Base-by-base conservation (phyloP, 2,888 invertebrate species). In the Furcula furcula region DNA sequence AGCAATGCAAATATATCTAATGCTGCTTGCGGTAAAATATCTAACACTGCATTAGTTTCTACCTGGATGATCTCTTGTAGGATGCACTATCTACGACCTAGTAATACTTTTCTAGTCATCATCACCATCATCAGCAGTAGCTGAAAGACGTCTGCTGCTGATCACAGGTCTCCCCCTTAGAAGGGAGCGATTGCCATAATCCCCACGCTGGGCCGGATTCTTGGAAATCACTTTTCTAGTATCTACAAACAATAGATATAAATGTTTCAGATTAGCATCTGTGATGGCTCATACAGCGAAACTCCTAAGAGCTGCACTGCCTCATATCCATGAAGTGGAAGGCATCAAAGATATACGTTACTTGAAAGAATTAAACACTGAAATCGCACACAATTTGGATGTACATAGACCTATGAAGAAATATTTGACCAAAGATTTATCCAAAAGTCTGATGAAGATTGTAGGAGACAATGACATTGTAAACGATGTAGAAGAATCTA, bases 311-410 rank as follows among this genome's bases (percentile, higher is more conserved):
- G 70, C 83, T 0, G 71, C 81, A 23, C 29, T 82, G 1, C 82
- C 83, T 0, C 77, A 88, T 37, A 41, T 88, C 0, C 73, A 76
- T 26, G 76, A 82, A 29, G 58, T 87, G 0, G 65, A 66, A 0
- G 85, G 86, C 0, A 58, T 88, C 31, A 70, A 44, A 9, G 52
- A 71, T 0, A 42, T 78, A 0, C 53, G 62, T 0, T 79, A 76
- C 41, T 40, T 87, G 2, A 66, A 70, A 6, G 56, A 69, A 3
- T 47, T 86, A 0, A 40, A 49, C 0, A 22, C 39, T 0, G 65
- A 72, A 12, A 60, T 87, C 0, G 73, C 80, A 0, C 80, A 73
- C 7, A 76, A 64, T 4, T 39, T 87, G 1, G 62, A 73, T 4
- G 71, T 77, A 0, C 31, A 47, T 7, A 58, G 40, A 7, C 62